phyloP scores from a whole-genome alignment of 1,140 invertebrate species.

The Thaumatotibia leucotreta region DNA sequence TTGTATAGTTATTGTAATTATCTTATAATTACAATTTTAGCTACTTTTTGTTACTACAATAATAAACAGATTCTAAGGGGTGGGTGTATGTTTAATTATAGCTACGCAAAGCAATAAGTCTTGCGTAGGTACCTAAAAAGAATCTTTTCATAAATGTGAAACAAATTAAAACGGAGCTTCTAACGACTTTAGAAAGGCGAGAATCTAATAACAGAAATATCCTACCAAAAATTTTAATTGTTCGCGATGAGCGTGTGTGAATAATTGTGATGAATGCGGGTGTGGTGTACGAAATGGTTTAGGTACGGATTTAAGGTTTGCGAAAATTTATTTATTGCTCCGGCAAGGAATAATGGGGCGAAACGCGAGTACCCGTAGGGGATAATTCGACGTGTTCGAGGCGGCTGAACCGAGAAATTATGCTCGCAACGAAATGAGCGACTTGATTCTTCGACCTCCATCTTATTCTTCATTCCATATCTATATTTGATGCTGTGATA shows the following conservation, averaged over 20 bases:
- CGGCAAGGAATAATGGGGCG: slow-evolving; percentile 33
- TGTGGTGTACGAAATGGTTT: slow-evolving; percentile 20
- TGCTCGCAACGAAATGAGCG: slow-evolving; percentile 23
- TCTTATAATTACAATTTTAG: too few species aligned
- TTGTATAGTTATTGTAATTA: too few species aligned
- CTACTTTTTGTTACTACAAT: too few species aligned
- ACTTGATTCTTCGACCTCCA: slow-evolving; percentile 18
- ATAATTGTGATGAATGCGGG: neutral
- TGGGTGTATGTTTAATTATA: too few species aligned
- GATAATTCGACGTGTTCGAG: slow-evolving; percentile 24
- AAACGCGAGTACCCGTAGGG: slow-evolving; percentile 22
- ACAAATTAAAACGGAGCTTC: too few species aligned
- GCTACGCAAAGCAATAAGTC: too few species aligned
- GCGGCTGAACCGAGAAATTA: slow-evolving; percentile 33
- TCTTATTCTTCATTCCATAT: neutral
- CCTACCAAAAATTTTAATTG: neutral
- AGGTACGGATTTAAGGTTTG: slow-evolving; percentile 18
- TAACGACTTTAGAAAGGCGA: neutral
- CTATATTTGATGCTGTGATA: neutral
- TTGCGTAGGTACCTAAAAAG: too few species aligned
- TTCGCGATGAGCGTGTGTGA: neutral
- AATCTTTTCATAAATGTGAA: too few species aligned
- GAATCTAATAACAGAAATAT: neutral
- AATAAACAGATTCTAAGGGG: too few species aligned
- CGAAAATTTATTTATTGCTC: slow-evolving; percentile 49